Conservation (phyloP, 2,113 vertebrate species). For the Brachyhypopomus occidentalis region DNA sequence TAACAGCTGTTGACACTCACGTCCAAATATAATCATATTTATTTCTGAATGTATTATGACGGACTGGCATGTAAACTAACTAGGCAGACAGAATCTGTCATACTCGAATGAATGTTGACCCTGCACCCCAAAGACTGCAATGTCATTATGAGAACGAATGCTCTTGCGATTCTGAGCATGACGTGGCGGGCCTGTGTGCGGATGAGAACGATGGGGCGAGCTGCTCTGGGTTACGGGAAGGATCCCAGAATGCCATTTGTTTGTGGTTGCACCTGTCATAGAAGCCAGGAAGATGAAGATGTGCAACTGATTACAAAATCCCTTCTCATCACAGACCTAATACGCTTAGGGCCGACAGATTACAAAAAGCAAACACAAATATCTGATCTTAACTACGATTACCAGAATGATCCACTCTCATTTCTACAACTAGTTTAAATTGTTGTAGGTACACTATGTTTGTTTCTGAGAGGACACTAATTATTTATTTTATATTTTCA, state of each 20-base stretch:
- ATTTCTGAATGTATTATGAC: not conserved
- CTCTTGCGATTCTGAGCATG: slow-evolving; percentile 1
- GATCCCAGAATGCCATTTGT: not conserved
- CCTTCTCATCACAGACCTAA: not conserved
- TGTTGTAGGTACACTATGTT: not conserved
- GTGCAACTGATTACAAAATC: not conserved
- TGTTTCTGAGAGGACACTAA: not conserved
- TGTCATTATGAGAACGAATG: slow-evolving; percentile 15
- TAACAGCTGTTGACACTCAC: slow-evolving; percentile 14
- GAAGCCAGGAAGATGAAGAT: slow-evolving; percentile 5
- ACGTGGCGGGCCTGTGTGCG: not conserved
- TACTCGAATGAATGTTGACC: slow-evolving; percentile 19
- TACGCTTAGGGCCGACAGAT: not conserved
- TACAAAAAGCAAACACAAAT: not conserved
- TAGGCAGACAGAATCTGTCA: slow-evolving; percentile 9
- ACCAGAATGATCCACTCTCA: not conserved
- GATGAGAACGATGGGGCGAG: not conserved
- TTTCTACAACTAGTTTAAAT: not conserved
- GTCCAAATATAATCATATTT: slow-evolving; percentile 8
- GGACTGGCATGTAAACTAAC: not conserved
- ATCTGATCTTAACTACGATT: not conserved
- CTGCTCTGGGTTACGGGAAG: not conserved
- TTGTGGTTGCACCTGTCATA: not conserved
- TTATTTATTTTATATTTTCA: slow-evolving; percentile 1
- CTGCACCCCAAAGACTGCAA: not conserved